Evolutionary conservation across 2,888 invertebrate species (phyloP).

Genomic region (Eurytoma adleriae): DNA sequence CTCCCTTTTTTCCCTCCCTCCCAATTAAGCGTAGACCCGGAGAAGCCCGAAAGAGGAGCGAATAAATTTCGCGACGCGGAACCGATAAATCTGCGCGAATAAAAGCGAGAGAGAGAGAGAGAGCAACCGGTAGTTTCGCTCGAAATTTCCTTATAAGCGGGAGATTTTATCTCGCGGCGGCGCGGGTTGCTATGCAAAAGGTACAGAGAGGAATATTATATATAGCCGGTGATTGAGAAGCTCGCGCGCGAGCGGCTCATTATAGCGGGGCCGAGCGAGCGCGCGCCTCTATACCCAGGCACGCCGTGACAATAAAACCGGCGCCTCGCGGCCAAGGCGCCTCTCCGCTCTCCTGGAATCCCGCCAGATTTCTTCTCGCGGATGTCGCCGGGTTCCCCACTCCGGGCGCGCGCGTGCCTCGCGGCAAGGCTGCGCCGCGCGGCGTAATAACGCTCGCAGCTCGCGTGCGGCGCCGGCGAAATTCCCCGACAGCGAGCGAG

Average conservation of each 20-base stretch:
- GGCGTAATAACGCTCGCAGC: conserved; percentile 16
- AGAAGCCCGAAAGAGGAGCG: no score
- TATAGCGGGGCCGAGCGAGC: neutral
- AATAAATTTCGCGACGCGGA: no score
- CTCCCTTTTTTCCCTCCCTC: no score
- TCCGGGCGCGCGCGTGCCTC: neutral
- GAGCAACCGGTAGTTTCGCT: no score
- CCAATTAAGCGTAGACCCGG: no score
- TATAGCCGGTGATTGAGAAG: conserved; percentile 6
- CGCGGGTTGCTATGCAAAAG: neutral
- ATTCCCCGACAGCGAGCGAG: no score
- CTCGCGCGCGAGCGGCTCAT: conserved; percentile 13
- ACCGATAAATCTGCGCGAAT: no score
- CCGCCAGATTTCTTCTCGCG: conserved; percentile 18
- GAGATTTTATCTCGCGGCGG: neutral
- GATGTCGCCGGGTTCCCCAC: neutral
- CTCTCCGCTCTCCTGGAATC: conserved; percentile 23
- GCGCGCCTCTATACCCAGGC: neutral
- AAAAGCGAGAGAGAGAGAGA: no score
- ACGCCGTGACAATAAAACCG: conserved; percentile 30
- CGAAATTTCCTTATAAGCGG: no score
- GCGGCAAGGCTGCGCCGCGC: neutral
- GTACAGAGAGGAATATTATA: neutral
- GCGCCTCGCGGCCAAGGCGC: conserved; percentile 4
- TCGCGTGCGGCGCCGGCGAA: neutral